phyloP scores from a whole-genome alignment of 2,797 vertebrate genomes.

The Anomalospiza imberbis region DNA sequence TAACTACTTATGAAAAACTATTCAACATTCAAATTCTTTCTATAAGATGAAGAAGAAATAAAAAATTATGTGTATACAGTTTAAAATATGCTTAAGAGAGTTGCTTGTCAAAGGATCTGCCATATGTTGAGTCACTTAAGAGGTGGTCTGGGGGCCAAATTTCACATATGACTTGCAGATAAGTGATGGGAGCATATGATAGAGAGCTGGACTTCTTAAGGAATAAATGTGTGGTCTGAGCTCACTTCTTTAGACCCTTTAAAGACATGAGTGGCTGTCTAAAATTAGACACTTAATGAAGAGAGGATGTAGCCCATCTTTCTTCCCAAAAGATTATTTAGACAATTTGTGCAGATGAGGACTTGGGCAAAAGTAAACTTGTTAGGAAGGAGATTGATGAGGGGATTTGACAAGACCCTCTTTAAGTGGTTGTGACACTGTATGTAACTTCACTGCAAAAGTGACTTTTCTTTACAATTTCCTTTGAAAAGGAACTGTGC shows the following conservation, averaged over 20 bases:
- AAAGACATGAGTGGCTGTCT: background rate
- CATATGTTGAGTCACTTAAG: background rate
- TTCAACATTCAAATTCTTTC: background rate
- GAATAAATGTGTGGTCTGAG: background rate
- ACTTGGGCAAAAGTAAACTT: background rate
- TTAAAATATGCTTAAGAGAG: background rate
- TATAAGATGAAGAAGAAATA: background rate
- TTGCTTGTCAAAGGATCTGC: background rate
- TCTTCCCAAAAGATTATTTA: background rate
- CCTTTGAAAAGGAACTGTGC: background rate
- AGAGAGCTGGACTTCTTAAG: background rate
- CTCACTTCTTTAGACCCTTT: background rate
- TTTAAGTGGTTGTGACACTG: background rate
- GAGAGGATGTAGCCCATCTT: background rate
- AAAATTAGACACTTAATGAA: background rate
- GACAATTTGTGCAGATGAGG: background rate
- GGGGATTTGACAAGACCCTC: background rate
- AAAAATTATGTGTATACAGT: accelerated
- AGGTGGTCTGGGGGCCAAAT: background rate
- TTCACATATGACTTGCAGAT: background rate
- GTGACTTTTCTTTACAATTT: background rate
- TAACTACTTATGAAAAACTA: background rate
- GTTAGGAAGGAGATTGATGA: background rate
- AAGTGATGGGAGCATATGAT: background rate
- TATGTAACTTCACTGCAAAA: background rate